phyloP scores from a whole-genome alignment of 1,140 invertebrate genomes.

The Pachyrhynchus sulphureomaculatus region DNA sequence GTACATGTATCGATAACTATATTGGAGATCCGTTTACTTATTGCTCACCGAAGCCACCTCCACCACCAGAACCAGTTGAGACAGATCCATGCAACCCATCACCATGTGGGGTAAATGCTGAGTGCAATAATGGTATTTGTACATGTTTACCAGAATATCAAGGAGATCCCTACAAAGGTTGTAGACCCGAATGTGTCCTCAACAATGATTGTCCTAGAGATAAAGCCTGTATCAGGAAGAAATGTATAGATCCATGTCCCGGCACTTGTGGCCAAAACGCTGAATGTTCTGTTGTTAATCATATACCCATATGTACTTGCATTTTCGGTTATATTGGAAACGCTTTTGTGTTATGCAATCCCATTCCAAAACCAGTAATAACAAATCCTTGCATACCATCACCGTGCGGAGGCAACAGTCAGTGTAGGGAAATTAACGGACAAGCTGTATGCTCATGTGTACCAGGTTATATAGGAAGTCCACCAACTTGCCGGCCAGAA shows the following conservation, averaged over 20 bases:
- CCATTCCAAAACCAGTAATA: slow-evolving; percentile 50
- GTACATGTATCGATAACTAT: slow-evolving; percentile 58
- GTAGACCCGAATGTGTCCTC: slow-evolving; percentile 68
- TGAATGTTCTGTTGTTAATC: slow-evolving; percentile 71
- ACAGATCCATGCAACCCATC: slow-evolving; percentile 69
- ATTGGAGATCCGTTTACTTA: slow-evolving; percentile 64
- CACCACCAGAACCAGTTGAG: slow-evolving; percentile 52
- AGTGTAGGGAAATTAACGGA: slow-evolving; percentile 65
- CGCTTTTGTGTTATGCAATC: slow-evolving; percentile 64
- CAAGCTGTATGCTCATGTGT: slow-evolving; percentile 69
- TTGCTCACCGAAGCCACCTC: slow-evolving; percentile 57
- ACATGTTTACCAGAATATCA: slow-evolving; percentile 64
- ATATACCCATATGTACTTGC: slow-evolving; percentile 73
- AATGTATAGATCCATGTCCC: slow-evolving; percentile 70
- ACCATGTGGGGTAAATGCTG: slow-evolving; percentile 74
- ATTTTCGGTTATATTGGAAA: slow-evolving; percentile 67
- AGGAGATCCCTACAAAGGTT: slow-evolving; percentile 64
- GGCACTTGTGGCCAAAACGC: slow-evolving; percentile 72
- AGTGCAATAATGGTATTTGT: slow-evolving; percentile 69
- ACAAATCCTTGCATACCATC: slow-evolving; percentile 65
- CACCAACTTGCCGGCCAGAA: slow-evolving; percentile 67
- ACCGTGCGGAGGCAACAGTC: slow-evolving; percentile 70
- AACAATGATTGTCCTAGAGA: slow-evolving; percentile 72
- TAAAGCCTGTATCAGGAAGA: slow-evolving; percentile 69
- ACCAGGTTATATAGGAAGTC: slow-evolving; percentile 64